A percentile compares a stretch with the other conserved stretches of the same genome.
These are phyloP conservation scores for Acrobeloides nanus DNA, from an alignment of 2,888 invertebrate genomes.

Conservation along the genomic window DNA sequence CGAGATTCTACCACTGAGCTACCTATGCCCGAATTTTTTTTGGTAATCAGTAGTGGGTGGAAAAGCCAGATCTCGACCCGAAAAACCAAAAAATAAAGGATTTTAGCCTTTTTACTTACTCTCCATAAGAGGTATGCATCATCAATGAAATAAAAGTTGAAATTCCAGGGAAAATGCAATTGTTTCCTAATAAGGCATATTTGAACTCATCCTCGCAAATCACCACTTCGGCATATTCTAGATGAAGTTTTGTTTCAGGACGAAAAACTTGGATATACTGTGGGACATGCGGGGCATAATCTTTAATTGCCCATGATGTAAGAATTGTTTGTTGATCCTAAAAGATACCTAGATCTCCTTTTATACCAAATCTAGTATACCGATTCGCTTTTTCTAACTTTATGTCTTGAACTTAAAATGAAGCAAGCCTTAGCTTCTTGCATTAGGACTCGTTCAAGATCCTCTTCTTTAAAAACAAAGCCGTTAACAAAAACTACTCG, in stretches of 20 bases:
- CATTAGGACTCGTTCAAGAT: slow-evolving; percentile 87
- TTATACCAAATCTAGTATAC: slow-evolving; percentile 1
- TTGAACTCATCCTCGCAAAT: slow-evolving; percentile 99
- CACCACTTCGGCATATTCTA: slow-evolving; percentile 94
- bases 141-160: slow-evolving; percentile 90
- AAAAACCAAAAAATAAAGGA: too few relatives aligned
- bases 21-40: too few relatives aligned
- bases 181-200: slow-evolving; percentile 91
- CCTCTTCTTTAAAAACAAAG: slow-evolving; percentile 83
- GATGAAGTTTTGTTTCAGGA: slow-evolving; percentile 95
- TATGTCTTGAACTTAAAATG: slow-evolving; percentile 80
- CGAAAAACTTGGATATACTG: slow-evolving; percentile 97
- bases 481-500: slow-evolving; percentile 93
- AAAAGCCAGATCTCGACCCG: too few relatives aligned
- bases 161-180: slow-evolving; percentile 93
- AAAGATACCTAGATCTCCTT: too few relatives aligned
- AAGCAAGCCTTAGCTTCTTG: slow-evolving; percentile 96
- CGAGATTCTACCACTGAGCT: too few relatives aligned
- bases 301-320: slow-evolving; percentile 94
- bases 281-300: slow-evolving; percentile 88
- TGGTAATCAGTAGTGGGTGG: too few relatives aligned
- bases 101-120: slow-evolving; percentile 65
- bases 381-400: too few relatives aligned
- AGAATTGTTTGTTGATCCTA: slow-evolving; percentile 71
- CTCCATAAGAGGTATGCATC: slow-evolving; percentile 90